Evolutionary conservation across 53 echinoderm and acorn worm genomes (phyloP).

Genomic region (Actinopyga echinites): DNA sequence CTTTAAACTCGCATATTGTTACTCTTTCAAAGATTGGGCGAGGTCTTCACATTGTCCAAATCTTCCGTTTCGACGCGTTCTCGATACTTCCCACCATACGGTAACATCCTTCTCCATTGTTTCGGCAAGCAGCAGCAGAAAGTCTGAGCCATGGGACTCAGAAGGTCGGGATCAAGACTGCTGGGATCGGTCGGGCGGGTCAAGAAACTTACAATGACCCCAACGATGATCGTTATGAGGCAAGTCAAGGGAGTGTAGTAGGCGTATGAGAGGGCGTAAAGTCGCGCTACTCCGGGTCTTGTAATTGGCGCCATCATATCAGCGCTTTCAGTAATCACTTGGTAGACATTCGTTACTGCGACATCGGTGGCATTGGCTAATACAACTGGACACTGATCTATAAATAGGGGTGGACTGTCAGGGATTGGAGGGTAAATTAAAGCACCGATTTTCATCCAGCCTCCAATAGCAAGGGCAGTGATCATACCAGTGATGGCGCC

Average conservation of each 20-base stretch:
- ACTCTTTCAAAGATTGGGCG: no score
- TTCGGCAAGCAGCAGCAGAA: conserved; percentile 7
- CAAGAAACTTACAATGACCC: conserved; percentile 7
- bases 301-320: background rate
- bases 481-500: conserved; percentile 25
- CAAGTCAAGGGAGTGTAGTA: conserved; percentile 26
- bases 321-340: background rate
- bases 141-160: background rate
- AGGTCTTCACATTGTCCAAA: no score
- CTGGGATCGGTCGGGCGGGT: conserved; percentile 18
- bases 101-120: no score
- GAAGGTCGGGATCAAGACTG: background rate
- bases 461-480: conserved; percentile 8
- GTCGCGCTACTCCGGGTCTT: no score
- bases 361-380: background rate
- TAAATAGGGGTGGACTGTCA: background rate
- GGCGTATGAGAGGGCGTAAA: conserved; percentile 19
- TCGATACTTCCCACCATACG: no score
- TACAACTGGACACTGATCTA: conserved; percentile 5
- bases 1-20: no score
- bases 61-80: no score
- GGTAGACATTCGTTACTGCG: background rate
- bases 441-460: conserved; percentile 27
- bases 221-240: conserved; percentile 13
- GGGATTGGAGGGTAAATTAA: background rate